These are phyloP conservation scores for Geococcyx californianus DNA, from an alignment of 2,113 vertebrate species.

Conservation along the genomic window DNA sequence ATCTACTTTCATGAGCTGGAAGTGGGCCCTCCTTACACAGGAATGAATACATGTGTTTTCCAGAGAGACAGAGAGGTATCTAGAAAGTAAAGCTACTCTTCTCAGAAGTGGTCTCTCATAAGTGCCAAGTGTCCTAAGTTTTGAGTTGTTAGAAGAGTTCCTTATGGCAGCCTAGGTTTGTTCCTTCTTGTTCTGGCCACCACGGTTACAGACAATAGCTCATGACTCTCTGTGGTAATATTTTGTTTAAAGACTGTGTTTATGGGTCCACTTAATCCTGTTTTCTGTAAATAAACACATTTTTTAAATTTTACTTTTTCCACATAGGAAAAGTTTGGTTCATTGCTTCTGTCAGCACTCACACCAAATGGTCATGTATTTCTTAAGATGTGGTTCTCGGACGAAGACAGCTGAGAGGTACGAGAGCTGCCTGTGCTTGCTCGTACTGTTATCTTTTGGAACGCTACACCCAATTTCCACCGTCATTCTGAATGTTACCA, in stretches of 20 bases:
- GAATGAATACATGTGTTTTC: background rate
- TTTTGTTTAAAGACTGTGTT: background rate
- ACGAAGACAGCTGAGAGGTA: background rate
- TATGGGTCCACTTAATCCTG: background rate
- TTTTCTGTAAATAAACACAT: background rate
- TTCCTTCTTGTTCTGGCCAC: background rate
- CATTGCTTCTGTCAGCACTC: background rate
- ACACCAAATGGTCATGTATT: background rate
- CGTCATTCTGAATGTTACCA: background rate
- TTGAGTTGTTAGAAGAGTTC: background rate
- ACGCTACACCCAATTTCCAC: background rate
- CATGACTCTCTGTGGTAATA: background rate
- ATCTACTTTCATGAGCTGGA: background rate
- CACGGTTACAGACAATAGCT: background rate
- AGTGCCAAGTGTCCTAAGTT: background rate
- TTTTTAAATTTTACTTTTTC: background rate
- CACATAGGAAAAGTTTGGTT: background rate
- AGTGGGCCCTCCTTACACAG: background rate
- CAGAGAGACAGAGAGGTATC: background rate
- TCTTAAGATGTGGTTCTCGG: background rate
- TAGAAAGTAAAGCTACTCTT: background rate
- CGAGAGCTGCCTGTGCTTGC: background rate
- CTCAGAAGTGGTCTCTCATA: background rate
- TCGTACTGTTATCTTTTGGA: background rate
- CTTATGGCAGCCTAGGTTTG: background rate